Evolutionary conservation across 2,888 invertebrate species (phyloP).

Genomic region (Cerastis leucographa): DNA sequence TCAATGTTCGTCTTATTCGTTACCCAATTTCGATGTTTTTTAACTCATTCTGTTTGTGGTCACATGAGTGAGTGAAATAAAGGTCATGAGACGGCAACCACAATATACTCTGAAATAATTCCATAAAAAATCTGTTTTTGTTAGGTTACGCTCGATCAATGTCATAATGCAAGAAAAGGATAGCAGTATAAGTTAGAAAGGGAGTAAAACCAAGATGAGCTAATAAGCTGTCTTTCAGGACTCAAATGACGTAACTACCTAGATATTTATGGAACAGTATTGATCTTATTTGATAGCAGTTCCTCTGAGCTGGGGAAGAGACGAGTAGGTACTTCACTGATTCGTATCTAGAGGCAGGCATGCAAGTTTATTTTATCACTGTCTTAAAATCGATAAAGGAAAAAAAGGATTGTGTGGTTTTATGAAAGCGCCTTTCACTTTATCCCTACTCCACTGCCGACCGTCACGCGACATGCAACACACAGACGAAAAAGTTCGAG

Average conservation of each 20-base stretch:
- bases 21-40: neutral
- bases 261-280: constrained; percentile 36
- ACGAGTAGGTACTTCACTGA: neutral
- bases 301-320: neutral
- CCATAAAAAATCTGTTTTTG: neutral
- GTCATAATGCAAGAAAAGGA: constrained; percentile 21
- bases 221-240: constrained; percentile 24
- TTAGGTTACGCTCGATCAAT: constrained; percentile 19
- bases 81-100: neutral
- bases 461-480: too few relatives aligned
- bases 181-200: constrained; percentile 26
- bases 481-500: too few relatives aligned
- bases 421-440: too few relatives aligned
- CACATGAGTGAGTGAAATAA: too few relatives aligned
- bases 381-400: neutral
- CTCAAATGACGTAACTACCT: constrained; percentile 20
- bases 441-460: too few relatives aligned
- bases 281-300: constrained; percentile 7
- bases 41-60: neutral
- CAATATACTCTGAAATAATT: neutral
- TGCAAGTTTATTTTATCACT: neutral
- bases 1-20: neutral
- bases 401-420: too few relatives aligned
- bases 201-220: constrained; percentile 15
- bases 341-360: neutral